Evolutionary conservation across 2,888 invertebrate species (phyloP).

Genomic region (Drosophila rubida): DNA sequence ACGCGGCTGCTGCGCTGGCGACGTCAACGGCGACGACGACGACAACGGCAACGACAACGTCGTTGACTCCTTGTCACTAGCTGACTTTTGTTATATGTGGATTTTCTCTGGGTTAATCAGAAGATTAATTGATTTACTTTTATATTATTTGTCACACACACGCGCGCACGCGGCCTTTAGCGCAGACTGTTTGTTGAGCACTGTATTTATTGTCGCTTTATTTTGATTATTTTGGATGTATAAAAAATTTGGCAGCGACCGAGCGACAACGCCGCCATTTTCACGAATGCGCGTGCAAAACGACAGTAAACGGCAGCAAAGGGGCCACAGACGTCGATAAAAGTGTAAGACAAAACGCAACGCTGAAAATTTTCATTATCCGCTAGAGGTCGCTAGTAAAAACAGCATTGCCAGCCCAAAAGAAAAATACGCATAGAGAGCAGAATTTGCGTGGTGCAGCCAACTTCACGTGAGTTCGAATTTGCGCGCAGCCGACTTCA

Average conservation of each 20-base stretch:
- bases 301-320: constrained; percentile 62
- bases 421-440: constrained; percentile 2
- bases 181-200: constrained; percentile 70
- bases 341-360: constrained; percentile 57
- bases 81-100: constrained; percentile 56
- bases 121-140: constrained; percentile 28
- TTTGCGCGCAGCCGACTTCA: constrained; percentile 43
- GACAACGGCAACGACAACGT: constrained; percentile 43
- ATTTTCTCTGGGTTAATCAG: constrained; percentile 51
- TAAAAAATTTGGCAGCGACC: constrained; percentile 84
- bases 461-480: constrained; percentile 38
- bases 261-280: constrained; percentile 84
- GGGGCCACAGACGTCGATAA: constrained; percentile 57
- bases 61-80: constrained; percentile 54
- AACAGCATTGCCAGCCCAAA: constrained; percentile 34
- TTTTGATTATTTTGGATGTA: constrained; percentile 85
- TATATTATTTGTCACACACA: constrained; percentile 50
- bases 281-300: constrained; percentile 82
- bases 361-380: constrained; percentile 52
- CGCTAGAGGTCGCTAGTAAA: constrained; percentile 43
- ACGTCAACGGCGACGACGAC: constrained; percentile 47
- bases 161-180: constrained; percentile 52
- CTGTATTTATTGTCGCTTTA: constrained; percentile 83
- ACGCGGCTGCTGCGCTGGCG: constrained; percentile 71
- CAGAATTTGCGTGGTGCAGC: constrained; percentile 23